phyloP scores from a whole-genome alignment of 1,140 invertebrate species.

The Trypoxylus dichotomus region DNA sequence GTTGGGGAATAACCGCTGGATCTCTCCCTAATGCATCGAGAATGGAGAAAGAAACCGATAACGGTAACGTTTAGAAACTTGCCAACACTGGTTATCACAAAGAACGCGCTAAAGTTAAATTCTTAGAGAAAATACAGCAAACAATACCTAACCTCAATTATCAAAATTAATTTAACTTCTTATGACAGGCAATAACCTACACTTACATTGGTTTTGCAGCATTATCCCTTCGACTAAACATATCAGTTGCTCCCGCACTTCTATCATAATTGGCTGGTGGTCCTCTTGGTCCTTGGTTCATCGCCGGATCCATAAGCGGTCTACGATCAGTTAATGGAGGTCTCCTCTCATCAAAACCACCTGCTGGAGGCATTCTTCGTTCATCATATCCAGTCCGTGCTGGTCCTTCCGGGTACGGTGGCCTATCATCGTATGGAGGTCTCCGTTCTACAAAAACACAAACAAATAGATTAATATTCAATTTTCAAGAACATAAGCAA shows the following conservation, averaged over 20 bases:
- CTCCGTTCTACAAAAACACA: neutral
- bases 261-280: slow-evolving; percentile 33
- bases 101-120: too few species aligned
- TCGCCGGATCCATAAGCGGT: slow-evolving; percentile 38
- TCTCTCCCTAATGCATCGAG: neutral
- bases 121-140: too few species aligned
- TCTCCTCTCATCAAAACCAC: slow-evolving; percentile 44
- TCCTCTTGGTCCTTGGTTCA: slow-evolving; percentile 32
- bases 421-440: neutral
- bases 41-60: neutral
- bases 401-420: slow-evolving; percentile 1
- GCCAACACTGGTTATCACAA: too few species aligned
- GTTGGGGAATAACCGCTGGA: neutral
- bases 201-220: slow-evolving; percentile 48
- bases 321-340: slow-evolving; percentile 41
- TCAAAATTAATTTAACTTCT: too few species aligned
- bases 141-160: too few species aligned
- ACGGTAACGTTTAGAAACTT: too few species aligned
- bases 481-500: neutral
- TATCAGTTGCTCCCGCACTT: slow-evolving; percentile 35
- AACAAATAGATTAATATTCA: neutral
- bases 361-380: slow-evolving; percentile 38
- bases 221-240: slow-evolving; percentile 48
- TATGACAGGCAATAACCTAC: neutral
- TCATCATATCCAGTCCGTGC: slow-evolving; percentile 41